Conservation (phyloP, 2,797 vertebrate genomes). For the Antennarius maculatus region DNA sequence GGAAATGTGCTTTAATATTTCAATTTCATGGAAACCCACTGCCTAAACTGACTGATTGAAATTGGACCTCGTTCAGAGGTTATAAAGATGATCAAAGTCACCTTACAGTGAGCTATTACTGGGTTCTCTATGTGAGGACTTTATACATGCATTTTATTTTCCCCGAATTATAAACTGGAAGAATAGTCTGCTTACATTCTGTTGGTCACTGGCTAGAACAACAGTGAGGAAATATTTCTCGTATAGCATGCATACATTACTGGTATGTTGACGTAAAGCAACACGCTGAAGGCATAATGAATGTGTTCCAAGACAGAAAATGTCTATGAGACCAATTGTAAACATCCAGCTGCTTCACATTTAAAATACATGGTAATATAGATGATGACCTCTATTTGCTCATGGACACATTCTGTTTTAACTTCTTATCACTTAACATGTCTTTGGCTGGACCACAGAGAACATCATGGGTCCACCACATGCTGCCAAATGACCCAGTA, state of each 20-base stretch:
- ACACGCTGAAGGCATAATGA: slow-evolving; percentile 1
- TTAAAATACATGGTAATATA: background rate
- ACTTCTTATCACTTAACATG: too few relatives aligned
- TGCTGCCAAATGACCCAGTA: too few relatives aligned
- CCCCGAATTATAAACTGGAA: background rate
- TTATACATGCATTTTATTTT: background rate
- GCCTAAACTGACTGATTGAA: slow-evolving; percentile 22
- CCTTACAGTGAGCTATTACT: background rate
- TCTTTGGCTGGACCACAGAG: too few relatives aligned
- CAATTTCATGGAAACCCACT: slow-evolving; percentile 24
- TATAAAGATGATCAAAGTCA: background rate
- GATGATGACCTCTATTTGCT: too few relatives aligned
- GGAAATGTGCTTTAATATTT: slow-evolving; percentile 40
- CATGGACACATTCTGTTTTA: too few relatives aligned
- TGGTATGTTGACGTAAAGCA: background rate
- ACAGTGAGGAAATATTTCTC: background rate
- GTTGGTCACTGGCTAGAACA: background rate
- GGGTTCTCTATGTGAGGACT: background rate
- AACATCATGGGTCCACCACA: too few relatives aligned
- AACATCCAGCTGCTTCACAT: background rate
- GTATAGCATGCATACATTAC: background rate
- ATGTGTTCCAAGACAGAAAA: slow-evolving; percentile 17
- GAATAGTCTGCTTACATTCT: background rate
- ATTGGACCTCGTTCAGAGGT: slow-evolving; percentile 8
- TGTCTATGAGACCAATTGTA: background rate